A percentile compares a stretch with the other conserved stretches of the same genome.
Conservation (phyloP, 2,888 invertebrate species). For the Caenorhabditis becei region DNA sequence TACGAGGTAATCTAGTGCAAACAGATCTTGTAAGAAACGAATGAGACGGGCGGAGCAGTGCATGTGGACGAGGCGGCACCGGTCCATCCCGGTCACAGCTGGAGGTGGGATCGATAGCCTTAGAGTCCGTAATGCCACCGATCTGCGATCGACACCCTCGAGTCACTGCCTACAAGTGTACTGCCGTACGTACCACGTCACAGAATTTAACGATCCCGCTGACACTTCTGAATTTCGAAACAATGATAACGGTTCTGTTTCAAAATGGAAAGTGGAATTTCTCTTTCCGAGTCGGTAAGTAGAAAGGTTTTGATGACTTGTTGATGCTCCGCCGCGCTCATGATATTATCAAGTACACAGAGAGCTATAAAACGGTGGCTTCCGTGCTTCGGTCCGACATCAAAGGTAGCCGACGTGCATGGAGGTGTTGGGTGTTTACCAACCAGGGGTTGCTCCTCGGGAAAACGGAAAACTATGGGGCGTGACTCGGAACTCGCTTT, state of each 20-base stretch:
- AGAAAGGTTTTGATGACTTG: conserved; percentile 51
- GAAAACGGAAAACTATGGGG: neutral
- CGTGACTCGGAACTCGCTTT: conserved; percentile 31
- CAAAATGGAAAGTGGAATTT: conserved; percentile 26
- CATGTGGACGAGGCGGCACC: neutral
- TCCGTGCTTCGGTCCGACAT: conserved; percentile 55
- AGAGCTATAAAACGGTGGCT: conserved; percentile 56
- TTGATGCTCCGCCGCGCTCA: conserved; percentile 50
- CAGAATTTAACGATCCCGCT: conserved; percentile 42
- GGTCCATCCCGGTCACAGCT: neutral
- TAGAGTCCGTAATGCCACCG: neutral
- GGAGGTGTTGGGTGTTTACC: conserved; percentile 61
- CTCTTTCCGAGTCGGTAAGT: conserved; percentile 45
- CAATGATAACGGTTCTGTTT: conserved; percentile 38
- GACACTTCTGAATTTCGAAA: conserved; percentile 53
- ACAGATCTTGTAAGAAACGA: conserved; percentile 20
- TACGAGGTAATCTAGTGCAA: conserved; percentile 55
- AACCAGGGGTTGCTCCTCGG: conserved; percentile 35
- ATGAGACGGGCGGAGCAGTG: conserved; percentile 38
- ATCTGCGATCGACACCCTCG: neutral
- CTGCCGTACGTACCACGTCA: conserved; percentile 15
- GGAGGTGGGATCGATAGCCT: neutral
- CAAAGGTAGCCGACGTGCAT: conserved; percentile 55
- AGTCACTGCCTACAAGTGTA: neutral
- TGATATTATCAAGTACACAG: conserved; percentile 57